Evolutionary conservation across 2,113 vertebrate genomes (phyloP).

Genomic region (Polypterus bichir): DNA sequence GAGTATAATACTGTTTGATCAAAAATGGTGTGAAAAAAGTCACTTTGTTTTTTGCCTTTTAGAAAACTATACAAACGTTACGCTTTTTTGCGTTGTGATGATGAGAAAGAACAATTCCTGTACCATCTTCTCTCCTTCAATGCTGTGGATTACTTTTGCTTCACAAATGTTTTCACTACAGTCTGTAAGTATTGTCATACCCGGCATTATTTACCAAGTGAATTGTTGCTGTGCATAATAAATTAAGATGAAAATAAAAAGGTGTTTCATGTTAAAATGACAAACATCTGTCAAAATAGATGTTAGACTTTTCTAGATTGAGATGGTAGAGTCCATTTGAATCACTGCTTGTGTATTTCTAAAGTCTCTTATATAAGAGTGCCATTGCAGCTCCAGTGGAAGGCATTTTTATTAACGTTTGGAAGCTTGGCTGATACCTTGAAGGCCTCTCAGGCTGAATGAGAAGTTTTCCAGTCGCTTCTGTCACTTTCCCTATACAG

Average conservation of each 20-base stretch:
- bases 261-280: slow-evolving; percentile 2
- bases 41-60: slow-evolving; percentile 22
- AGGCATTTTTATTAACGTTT: too few relatives aligned
- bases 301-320: too few relatives aligned
- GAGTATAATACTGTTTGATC: too few relatives aligned
- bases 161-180: slow-evolving; percentile 96
- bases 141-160: slow-evolving; percentile 97
- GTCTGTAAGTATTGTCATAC: slow-evolving; percentile 66
- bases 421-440: too few relatives aligned
- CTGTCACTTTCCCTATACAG: too few relatives aligned
- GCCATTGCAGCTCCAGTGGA: too few relatives aligned
- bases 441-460: too few relatives aligned
- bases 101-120: slow-evolving; percentile 97
- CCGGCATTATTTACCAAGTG: neutral
- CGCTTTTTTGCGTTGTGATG: slow-evolving; percentile 91
- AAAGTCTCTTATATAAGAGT: too few relatives aligned
- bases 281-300: neutral
- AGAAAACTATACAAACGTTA: slow-evolving; percentile 97
- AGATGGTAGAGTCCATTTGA: too few relatives aligned
- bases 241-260: neutral
- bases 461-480: too few relatives aligned
- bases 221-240: neutral
- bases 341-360: too few relatives aligned
- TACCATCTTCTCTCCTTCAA: slow-evolving; percentile 97
- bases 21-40: too few relatives aligned